A percentile compares a stretch with the other conserved stretches of the same genome.
These are phyloP conservation scores for Hydractinia symbiolongicarpus DNA, from an alignment of 30 jellyfish, hydroid and myxozoan species.

Conservation along the genomic window DNA sequence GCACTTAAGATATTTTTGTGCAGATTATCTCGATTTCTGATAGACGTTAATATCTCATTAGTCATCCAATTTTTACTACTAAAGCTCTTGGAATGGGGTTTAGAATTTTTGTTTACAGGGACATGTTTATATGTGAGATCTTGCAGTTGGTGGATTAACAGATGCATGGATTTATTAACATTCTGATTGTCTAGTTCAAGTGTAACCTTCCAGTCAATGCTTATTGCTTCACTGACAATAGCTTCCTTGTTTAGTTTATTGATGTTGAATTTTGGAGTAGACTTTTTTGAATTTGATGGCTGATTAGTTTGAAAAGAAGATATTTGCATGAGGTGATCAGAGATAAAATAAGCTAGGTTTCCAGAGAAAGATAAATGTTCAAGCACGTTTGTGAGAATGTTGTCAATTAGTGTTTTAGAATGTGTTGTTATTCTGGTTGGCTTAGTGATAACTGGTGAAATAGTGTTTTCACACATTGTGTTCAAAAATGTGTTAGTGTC, in stretches of 20 bases:
- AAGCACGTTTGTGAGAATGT: background rate
- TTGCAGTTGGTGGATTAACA: background rate
- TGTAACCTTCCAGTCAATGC: background rate
- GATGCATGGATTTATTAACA: background rate
- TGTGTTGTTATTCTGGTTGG: constrained; percentile 24
- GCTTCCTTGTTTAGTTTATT: background rate
- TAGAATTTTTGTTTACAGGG: background rate
- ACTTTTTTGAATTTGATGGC: background rate
- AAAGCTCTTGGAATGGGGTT: background rate
- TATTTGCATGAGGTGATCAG: constrained; percentile 21
- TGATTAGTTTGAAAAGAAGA: background rate
- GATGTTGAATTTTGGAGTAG: background rate
- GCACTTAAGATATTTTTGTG: too few relatives aligned
- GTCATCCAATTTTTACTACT: constrained; percentile 32
- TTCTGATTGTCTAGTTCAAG: background rate
- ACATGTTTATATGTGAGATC: constrained; percentile 6
- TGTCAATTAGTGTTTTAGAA: constrained; percentile 26
- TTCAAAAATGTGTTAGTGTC: background rate
- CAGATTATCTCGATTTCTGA: background rate
- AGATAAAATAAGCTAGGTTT: background rate
- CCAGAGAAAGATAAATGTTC: background rate
- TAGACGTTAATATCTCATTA: background rate
- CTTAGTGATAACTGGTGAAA: constrained; percentile 1
- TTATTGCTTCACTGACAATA: background rate
- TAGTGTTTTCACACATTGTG: background rate